phyloP scores from a whole-genome alignment of 2,888 invertebrate genomes.

The Caenorhabditis macrosperma region DNA sequence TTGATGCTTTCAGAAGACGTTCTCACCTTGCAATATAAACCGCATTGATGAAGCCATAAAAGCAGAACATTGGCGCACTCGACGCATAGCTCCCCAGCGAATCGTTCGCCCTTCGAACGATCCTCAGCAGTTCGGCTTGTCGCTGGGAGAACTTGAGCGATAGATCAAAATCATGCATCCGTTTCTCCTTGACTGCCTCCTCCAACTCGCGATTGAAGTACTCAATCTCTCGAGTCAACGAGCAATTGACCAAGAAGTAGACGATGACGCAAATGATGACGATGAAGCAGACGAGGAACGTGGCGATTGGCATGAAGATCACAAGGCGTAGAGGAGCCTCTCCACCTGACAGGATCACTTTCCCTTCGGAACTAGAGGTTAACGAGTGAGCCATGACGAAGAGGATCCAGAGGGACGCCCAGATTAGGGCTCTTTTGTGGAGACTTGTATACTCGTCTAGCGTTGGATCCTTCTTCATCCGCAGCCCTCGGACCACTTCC shows the following conservation, averaged over 20 bases:
- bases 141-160: conserved; percentile 21
- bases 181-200: conserved; percentile 19
- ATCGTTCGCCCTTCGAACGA: conserved; percentile 22
- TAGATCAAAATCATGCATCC: neutral
- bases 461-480: neutral
- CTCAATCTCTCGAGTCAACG: conserved; percentile 22
- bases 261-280: conserved; percentile 17
- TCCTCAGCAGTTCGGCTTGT: conserved; percentile 22
- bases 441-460: conserved; percentile 11
- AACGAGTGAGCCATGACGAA: conserved; percentile 2
- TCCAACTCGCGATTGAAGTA: conserved; percentile 31
- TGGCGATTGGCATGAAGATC: conserved; percentile 17
- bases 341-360: conserved; percentile 7
- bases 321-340: neutral
- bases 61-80: conserved; percentile 30
- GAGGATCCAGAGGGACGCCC: conserved; percentile 20
- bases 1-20: too few species aligned
- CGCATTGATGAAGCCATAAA: conserved; percentile 28
- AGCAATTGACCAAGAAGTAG: conserved; percentile 24
- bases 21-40: conserved; percentile 34
- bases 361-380: conserved; percentile 5
- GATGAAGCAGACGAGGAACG: conserved; percentile 8
- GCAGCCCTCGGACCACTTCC: conserved; percentile 8
- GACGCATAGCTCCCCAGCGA: conserved; percentile 24
- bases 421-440: conserved; percentile 25